Base-by-base conservation (phyloP, 2,113 vertebrate species). In the Seriola dumerili region DNA sequence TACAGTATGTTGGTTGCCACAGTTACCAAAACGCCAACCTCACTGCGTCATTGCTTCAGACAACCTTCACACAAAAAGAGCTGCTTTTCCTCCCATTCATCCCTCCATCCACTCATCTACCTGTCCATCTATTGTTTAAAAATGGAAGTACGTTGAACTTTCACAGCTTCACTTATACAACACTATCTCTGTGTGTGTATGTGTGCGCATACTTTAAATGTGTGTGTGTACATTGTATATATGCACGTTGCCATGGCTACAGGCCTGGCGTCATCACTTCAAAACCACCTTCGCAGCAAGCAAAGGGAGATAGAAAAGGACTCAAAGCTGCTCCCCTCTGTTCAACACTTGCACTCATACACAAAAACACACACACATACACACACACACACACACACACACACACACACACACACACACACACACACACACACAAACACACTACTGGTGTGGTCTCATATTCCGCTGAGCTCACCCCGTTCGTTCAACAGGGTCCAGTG, bases 21-120 rank as follows among this genome's bases (percentile, higher is more conserved):
- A 89, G 94, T 88, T 87, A 94, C 94, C 76, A 8, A 93, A 95
- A 94, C 89, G 81, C 91, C 91, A 90, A 90, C 92, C 89, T 94
- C 84, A 92, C 88, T 91, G 89, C 91, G 83, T 94, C 92, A 92
- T 40, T 67, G 84, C 89, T 79, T 91, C 75, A 85, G 81, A 91
- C 86, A 92, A 88, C 90, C 89, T 92, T 92, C 88, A 87, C 66
- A 82, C 65, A 75, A 62, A 91, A 85, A 78, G 34, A 87, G 65
- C 9, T 36, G 58, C 81, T 46, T 68, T 70, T 76, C 54, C 72
- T 86, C 81, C 84, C 83, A 69, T 90, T 85, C 70, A 88, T 86
- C 40, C 54, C 46, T 70, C 65, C 72, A 76, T 91, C 75, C 80
- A 57, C 85, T 84, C 72, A 62, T 69, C 61, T 76, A 81, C 74